These are phyloP conservation scores for Micrastur ruficollis DNA, from an alignment of 2,797 vertebrate genomes.

Conservation along the genomic window DNA sequence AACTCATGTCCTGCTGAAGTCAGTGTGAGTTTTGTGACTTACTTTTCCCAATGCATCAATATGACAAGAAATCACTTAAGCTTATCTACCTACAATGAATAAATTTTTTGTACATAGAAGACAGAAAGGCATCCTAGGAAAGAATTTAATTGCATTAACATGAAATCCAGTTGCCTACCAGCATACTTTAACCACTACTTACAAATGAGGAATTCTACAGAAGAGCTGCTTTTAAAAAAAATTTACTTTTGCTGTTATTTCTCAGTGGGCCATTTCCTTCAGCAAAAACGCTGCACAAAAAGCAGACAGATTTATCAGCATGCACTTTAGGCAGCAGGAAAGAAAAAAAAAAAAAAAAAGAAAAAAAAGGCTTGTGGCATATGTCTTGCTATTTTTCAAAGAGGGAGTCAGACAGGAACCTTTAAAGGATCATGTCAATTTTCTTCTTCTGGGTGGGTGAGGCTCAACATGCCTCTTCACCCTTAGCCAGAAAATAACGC, in stretches of 20 bases:
- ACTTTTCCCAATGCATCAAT: neutral
- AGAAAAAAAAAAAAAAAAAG: neutral
- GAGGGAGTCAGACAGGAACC: neutral
- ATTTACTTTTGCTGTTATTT: neutral
- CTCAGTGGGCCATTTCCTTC: neutral
- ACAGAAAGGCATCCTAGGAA: neutral
- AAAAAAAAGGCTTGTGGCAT: slow-evolving; percentile 6
- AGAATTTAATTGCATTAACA: neutral
- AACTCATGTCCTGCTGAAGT: neutral
- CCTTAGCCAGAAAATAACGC: neutral
- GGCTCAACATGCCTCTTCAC: neutral
- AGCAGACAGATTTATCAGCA: slow-evolving; percentile 30
- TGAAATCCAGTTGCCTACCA: neutral
- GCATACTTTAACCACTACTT: neutral
- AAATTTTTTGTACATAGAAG: neutral
- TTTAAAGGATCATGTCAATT: slow-evolving; percentile 18
- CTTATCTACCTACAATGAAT: neutral
- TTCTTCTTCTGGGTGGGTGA: slow-evolving; percentile 3
- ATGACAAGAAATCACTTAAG: neutral
- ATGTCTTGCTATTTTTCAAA: slow-evolving; percentile 21
- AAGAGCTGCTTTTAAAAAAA: neutral
- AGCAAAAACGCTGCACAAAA: neutral
- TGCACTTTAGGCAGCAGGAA: neutral
- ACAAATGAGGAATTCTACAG: neutral
- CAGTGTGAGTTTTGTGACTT: neutral